phyloP scores from a whole-genome alignment of 2,113 vertebrate species.

The Albula goreensis region DNA sequence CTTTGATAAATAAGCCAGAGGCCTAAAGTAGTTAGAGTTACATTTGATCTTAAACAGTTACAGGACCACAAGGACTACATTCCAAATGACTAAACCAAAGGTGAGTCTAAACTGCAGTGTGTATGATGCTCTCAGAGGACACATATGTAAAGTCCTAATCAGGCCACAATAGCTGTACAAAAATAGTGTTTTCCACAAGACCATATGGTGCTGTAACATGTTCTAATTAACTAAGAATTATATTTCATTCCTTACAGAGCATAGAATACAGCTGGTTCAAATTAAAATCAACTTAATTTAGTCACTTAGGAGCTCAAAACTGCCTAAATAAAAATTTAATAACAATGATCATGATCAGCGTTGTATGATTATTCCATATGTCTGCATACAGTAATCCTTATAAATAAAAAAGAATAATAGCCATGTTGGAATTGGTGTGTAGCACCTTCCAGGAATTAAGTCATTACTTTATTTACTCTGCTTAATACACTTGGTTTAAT shows the following conservation, averaged over 20 bases:
- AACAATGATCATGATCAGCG: background rate
- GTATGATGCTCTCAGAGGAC: background rate
- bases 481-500: background rate
- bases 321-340: background rate
- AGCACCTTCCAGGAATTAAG: background rate
- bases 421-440: background rate
- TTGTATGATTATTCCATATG: background rate
- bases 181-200: conserved; percentile 7
- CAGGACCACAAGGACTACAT: background rate
- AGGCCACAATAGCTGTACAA: background rate
- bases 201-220: conserved; percentile 9
- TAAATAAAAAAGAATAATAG: background rate
- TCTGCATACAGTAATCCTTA: background rate
- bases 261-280: conserved; percentile 11
- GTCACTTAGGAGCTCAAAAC: background rate
- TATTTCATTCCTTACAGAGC: background rate
- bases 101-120: background rate
- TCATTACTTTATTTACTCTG: background rate
- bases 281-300: conserved; percentile 12
- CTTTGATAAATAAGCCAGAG: too few species aligned
- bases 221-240: conserved; percentile 12
- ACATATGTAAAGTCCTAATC: background rate
- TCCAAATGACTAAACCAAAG: background rate
- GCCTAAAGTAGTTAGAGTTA: background rate
- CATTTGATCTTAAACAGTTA: background rate